Percentiles rank a stretch among this genome's conserved stretches.
Conservation (phyloP, 1,140 invertebrate species). For the Pentalonia nigronervosa region DNA sequence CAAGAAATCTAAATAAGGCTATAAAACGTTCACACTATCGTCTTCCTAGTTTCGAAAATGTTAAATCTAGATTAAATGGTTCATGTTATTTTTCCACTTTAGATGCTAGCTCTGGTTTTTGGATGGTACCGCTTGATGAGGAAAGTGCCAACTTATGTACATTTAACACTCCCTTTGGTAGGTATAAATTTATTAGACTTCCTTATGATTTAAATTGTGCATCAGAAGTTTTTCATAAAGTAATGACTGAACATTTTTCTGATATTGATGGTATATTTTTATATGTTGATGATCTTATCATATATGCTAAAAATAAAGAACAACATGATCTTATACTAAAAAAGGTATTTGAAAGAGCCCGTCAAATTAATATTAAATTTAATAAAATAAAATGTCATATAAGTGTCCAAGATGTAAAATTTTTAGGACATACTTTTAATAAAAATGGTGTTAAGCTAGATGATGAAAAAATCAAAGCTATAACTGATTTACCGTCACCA, state of each 20-base stretch:
- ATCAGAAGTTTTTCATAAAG: slow-evolving; percentile 64
- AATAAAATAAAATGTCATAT: too few relatives aligned
- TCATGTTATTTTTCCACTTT: too few relatives aligned
- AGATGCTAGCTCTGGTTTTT: slow-evolving; percentile 66
- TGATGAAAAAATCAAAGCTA: slow-evolving; percentile 63
- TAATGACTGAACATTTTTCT: slow-evolving; percentile 62
- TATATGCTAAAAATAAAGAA: slow-evolving; percentile 61
- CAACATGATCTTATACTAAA: slow-evolving; percentile 61
- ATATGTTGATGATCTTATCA: slow-evolving; percentile 64
- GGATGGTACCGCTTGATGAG: slow-evolving; percentile 64
- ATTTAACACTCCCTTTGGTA: slow-evolving; percentile 64
- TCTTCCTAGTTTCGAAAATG: slow-evolving; percentile 65
- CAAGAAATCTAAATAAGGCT: slow-evolving; percentile 65
- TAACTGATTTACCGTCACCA: slow-evolving; percentile 61
- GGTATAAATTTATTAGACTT: slow-evolving; percentile 60
- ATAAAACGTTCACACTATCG: slow-evolving; percentile 64
- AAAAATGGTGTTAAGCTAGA: slow-evolving; percentile 63
- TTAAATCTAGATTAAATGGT: slow-evolving; percentile 64
- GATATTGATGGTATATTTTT: slow-evolving; percentile 62
- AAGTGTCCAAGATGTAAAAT: too few relatives aligned
- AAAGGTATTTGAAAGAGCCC: too few relatives aligned
- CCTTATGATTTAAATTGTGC: slow-evolving; percentile 64
- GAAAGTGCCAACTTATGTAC: slow-evolving; percentile 63
- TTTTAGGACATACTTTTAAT: slow-evolving; percentile 63
- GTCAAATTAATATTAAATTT: too few relatives aligned